These are phyloP conservation scores for Falco rusticolus DNA, from an alignment of 2,797 vertebrate species.

Conservation along the genomic window DNA sequence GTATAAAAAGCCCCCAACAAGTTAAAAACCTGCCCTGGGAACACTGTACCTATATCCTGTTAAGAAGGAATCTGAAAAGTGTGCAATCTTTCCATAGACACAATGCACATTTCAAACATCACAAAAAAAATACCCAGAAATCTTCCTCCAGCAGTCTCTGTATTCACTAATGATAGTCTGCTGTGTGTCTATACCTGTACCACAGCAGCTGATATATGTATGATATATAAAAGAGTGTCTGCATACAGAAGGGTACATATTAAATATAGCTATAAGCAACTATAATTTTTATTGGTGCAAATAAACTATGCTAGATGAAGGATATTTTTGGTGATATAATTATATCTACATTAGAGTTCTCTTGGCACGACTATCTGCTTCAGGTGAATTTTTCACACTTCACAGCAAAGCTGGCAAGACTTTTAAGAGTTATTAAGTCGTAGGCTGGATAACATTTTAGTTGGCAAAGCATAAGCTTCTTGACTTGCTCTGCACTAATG, in stretches of 20 bases:
- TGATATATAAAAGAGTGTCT: background rate
- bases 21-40: background rate
- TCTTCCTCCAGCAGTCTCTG: background rate
- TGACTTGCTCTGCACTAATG: background rate
- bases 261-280: background rate
- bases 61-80: background rate
- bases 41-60: background rate
- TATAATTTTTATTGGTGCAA: conserved; percentile 22
- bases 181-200: background rate
- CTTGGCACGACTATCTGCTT: conserved; percentile 27
- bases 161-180: background rate
- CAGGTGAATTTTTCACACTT: conserved; percentile 61
- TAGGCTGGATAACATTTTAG: conserved; percentile 36
- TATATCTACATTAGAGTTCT: conserved; percentile 3
- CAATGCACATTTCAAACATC: background rate
- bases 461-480: background rate
- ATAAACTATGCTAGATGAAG: conserved; percentile 41
- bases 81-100: background rate
- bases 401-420: conserved; percentile 40
- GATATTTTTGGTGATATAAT: conserved; percentile 46
- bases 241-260: background rate
- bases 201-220: background rate
- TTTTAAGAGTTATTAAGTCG: background rate
- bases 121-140: background rate
- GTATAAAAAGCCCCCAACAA: background rate